A percentile compares a stretch with the other conserved stretches of the same genome.
Evolutionary conservation across 2,888 invertebrate species (phyloP).

Genomic region (Caradrina kadenii): DNA sequence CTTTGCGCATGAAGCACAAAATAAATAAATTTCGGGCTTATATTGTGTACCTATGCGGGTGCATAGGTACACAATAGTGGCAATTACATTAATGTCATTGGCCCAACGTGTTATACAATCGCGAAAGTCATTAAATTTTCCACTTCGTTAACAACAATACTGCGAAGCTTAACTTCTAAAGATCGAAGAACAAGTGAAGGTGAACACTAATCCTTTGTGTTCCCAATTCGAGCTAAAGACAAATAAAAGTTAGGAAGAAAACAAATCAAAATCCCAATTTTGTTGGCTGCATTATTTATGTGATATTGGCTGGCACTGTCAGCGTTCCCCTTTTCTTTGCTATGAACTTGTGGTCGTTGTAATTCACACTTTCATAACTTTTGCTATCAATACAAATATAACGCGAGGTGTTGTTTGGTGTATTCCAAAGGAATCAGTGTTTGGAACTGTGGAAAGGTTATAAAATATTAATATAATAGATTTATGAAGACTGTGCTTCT

Average conservation of each 20-base stretch:
- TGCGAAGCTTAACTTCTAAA: slow-evolving; percentile 66
- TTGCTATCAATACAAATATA: slow-evolving; percentile 74
- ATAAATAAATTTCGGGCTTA: background rate
- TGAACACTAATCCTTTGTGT: slow-evolving; percentile 74
- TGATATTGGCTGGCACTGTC: slow-evolving; percentile 86
- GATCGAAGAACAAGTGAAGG: slow-evolving; percentile 68
- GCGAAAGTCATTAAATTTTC: slow-evolving; percentile 72
- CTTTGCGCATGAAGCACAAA: background rate
- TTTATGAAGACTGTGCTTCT: slow-evolving; percentile 45
- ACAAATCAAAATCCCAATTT: slow-evolving; percentile 90
- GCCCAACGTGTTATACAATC: slow-evolving; percentile 20
- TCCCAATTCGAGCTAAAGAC: slow-evolving; percentile 78
- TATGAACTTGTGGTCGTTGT: slow-evolving; percentile 80
- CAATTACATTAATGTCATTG: slow-evolving; percentile 9
- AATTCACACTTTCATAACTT: slow-evolving; percentile 83
- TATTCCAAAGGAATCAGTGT: slow-evolving; percentile 19
- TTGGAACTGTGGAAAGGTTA: slow-evolving; percentile 18
- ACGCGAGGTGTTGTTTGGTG: slow-evolving; percentile 34
- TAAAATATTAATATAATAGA: slow-evolving; percentile 46
- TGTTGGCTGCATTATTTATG: slow-evolving; percentile 89
- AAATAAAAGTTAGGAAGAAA: slow-evolving; percentile 89
- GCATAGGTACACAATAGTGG: background rate
- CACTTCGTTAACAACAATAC: slow-evolving; percentile 72
- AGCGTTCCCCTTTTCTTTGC: slow-evolving; percentile 85
- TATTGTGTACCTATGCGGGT: no score